Conservation (phyloP, 1,140 invertebrate species). For the Mylabris phalerata region DNA sequence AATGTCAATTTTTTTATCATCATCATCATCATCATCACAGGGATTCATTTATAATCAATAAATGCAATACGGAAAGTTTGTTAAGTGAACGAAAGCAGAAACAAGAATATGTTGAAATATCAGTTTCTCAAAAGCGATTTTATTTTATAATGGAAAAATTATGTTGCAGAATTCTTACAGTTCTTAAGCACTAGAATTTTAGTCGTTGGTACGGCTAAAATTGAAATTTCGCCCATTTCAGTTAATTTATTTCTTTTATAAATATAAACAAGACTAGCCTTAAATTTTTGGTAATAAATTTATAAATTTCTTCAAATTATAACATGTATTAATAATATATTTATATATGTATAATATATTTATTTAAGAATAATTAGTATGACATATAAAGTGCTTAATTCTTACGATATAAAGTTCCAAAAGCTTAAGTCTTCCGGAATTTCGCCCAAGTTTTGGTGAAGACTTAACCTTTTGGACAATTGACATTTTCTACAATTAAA, state of each 20-base stretch:
- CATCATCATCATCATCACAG: slow-evolving; percentile 26
- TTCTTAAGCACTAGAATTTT: slow-evolving; percentile 12
- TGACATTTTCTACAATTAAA: background rate
- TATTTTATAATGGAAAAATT: background rate
- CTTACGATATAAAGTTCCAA: too few relatives aligned
- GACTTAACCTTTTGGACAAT: background rate
- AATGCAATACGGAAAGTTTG: background rate
- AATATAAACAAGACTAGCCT: slow-evolving; percentile 12
- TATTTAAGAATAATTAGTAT: too few relatives aligned
- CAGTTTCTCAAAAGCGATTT: background rate
- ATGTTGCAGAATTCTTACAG: background rate
- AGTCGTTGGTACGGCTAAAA: background rate
- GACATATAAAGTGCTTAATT: too few relatives aligned
- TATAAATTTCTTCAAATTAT: background rate
- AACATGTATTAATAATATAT: slow-evolving; percentile 4
- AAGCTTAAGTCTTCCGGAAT: too few relatives aligned
- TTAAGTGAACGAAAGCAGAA: background rate
- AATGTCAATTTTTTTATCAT: slow-evolving; percentile 21
- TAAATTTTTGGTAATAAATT: slow-evolving; percentile 6
- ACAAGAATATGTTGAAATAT: background rate
- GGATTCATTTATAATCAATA: slow-evolving; percentile 29
- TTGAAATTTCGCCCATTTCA: background rate
- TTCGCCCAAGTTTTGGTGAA: background rate
- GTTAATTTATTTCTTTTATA: slow-evolving; percentile 4
- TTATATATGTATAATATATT: background rate